Base-by-base conservation (phyloP, 2,113 vertebrate species). In the Procavia capensis region DNA sequence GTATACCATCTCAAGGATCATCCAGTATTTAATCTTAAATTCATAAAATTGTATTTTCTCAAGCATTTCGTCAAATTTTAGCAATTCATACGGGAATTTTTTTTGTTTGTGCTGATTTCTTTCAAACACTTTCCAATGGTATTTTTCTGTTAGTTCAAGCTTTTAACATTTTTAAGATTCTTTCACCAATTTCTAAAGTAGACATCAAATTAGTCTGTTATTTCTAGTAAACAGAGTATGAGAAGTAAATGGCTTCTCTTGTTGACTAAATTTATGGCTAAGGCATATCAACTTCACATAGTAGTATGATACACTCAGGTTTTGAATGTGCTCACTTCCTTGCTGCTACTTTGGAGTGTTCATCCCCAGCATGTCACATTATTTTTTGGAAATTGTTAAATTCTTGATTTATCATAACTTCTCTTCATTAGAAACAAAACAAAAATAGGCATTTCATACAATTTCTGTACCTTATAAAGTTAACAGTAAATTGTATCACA, bases 141-240 rank as follows among this genome's bases (percentile, higher is more conserved):
- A 70, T 31, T 90, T 93, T 93, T 27, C 36, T 84, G 24, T 90
- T 83, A 54, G 24, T 88, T 88, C 27, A 81, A n/a, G 43, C 36
- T 39, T 78, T 75, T 63, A 74, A 78, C 57, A 85, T 16, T 74
- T 89, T 85, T 66, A 85, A 16, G 34, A 81, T 47, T 64, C 63
- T 64, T 85, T 90, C 24, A 89, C 76, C 8, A 79, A 47, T 84
- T 87, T 87, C 6, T 91, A 47, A 91, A 75, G 68, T 36, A 80
- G 31, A 24, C 63, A 81, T 41, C 20, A 90, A 74, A 45, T 85
- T 79, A 70, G 17, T 57, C 85, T 90, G 9, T 6, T 85, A 79
- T 84, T 57, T 92, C 54, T 59, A 74, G 43, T 80, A 64, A 85
- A 75, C 61, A 43, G 59, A 79, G n/a, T 72, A n/a, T 66, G 29